Base-by-base conservation (phyloP, 1,140 invertebrate species). In the Oryzaephilus surinamensis region DNA sequence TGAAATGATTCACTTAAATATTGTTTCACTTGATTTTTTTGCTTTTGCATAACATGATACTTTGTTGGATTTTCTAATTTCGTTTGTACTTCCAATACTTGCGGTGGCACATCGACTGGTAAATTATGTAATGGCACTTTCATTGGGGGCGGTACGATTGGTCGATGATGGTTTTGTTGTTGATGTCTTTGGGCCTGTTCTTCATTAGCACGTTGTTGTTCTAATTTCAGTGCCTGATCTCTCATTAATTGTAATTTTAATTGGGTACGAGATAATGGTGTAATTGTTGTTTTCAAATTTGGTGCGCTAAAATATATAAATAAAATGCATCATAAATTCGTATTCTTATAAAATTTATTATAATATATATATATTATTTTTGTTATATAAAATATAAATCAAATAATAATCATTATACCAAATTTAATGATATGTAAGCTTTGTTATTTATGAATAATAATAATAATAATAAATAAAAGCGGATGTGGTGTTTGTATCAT, bases 1-100 rank as follows among this genome's bases (percentile, higher is more conserved):
- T 76, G 76, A 51, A 81, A 79, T 13, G 80, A 83, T 58, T 83
- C 81, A 60, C 77, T 82, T 14, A 92, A 69, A 64, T 84, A 92
- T 58, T 88, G 79, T 6, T 81, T 74, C 21, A 93, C 84, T 66
- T 92, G 87, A 55, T 78, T 83, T 56, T 87, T 84, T 59, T 90
- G 84, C 50, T 84, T 91, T 64, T 93, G 82, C 37, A 86, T 80
- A 38, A 93, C 83, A 69, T 93, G 87, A 64, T 92, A 94, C 46
- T 79, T 73, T 12, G 90, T 93, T 29, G 90, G 90, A 64, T 93
- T 91, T 61, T 91, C 84, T 55, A 94, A 63, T 42, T 81, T 72
- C 13, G 86, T 91, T 59, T 79, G 72, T 35, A 89, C 84, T 72
- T 85, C 79, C 35, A 87, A 65, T 34, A 86, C 81, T 71, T 86